Evolutionary conservation across 2,113 vertebrate genomes (phyloP).

Genomic region (Scopus umbretta): DNA sequence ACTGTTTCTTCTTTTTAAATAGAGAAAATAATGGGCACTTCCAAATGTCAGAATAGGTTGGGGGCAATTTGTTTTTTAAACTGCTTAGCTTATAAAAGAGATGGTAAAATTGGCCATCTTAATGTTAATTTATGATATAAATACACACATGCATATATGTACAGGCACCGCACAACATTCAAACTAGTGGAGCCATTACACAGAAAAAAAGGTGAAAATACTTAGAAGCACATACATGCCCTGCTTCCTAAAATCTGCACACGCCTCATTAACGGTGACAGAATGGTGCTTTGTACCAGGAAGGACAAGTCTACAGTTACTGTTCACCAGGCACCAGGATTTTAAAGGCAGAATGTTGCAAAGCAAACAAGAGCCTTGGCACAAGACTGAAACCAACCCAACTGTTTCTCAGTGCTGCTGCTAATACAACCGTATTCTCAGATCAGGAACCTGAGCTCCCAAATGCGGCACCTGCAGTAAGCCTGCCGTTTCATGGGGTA

Average conservation of each 20-base stretch:
- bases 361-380: neutral
- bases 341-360: neutral
- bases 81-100: neutral
- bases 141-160: neutral
- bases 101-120: conserved; percentile 64
- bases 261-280: neutral
- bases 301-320: neutral
- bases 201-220: neutral
- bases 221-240: neutral
- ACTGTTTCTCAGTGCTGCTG: fast-evolving
- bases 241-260: neutral
- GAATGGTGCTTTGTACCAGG: neutral
- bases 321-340: neutral
- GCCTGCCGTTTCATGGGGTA: fast-evolving
- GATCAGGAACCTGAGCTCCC: neutral
- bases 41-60: conserved; percentile 18
- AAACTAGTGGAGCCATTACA: conserved; percentile 66
- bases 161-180: conserved; percentile 54
- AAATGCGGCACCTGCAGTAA: neutral
- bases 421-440: neutral
- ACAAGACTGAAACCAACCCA: neutral
- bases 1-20: neutral
- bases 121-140: conserved; percentile 69
- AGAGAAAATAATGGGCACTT: neutral
- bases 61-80: conserved; percentile 4